A percentile compares a stretch with the other conserved stretches of the same genome.
phyloP scores from a whole-genome alignment of 2,797 vertebrate genomes.

The Ptychadena robeensis region DNA sequence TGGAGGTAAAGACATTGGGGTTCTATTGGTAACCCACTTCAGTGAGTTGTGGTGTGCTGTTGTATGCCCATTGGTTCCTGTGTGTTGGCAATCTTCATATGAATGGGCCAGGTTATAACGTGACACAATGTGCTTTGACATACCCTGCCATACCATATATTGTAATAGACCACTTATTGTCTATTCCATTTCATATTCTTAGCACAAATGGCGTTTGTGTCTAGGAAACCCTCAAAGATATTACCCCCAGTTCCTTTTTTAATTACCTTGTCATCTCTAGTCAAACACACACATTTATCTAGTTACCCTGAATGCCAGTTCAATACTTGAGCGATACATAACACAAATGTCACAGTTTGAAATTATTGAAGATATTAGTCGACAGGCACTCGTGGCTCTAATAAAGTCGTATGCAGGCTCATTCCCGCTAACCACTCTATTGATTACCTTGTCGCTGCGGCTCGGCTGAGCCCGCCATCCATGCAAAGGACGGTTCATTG shows the following conservation, averaged over 20 bases:
- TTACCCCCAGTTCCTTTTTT: slow-evolving; percentile 39
- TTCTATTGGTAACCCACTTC: too few species aligned
- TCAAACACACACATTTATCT: slow-evolving; percentile 51
- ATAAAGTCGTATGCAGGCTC: slow-evolving; percentile 31
- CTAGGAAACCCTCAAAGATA: not conserved
- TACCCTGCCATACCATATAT: not conserved
- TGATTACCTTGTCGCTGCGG: slow-evolving; percentile 27
- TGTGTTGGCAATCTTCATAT: too few species aligned
- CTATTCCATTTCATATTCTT: not conserved
- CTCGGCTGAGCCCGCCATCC: slow-evolving; percentile 21
- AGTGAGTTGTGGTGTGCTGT: too few species aligned
- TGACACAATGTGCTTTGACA: too few species aligned
- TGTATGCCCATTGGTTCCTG: too few species aligned
- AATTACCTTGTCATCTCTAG: slow-evolving; percentile 50
- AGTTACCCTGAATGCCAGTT: slow-evolving; percentile 31
- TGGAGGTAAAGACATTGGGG: too few species aligned
- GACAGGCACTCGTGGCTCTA: slow-evolving; percentile 28
- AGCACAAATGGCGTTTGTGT: not conserved
- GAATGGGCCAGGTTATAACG: too few species aligned
- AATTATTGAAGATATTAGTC: slow-evolving; percentile 47
- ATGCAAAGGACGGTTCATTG: slow-evolving; percentile 18
- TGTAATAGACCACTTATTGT: not conserved
- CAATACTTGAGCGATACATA: slow-evolving; percentile 26
- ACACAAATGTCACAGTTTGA: slow-evolving; percentile 26
- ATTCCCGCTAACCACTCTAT: slow-evolving; percentile 43